A percentile compares a stretch with the other conserved stretches of the same genome.
phyloP scores from a whole-genome alignment of 1,140 invertebrate species.

The Drosophila busckii region DNA sequence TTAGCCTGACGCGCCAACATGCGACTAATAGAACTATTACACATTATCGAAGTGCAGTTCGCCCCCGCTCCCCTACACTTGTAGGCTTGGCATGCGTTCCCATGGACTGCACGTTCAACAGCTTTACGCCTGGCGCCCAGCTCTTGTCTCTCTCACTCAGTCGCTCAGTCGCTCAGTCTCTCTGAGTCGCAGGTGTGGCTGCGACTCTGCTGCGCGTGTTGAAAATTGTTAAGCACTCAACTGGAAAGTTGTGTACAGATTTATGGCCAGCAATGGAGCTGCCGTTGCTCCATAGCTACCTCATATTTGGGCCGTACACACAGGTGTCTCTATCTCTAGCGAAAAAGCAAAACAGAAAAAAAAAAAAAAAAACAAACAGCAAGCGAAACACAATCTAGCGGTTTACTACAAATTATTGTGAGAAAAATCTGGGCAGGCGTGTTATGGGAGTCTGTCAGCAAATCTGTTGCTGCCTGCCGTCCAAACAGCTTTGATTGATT shows the following conservation, averaged over 20 bases:
- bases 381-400: conserved; percentile 54
- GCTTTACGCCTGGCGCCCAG: too few relatives aligned
- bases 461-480: conserved; percentile 26
- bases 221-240: conserved; percentile 51
- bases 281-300: neutral
- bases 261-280: conserved; percentile 46
- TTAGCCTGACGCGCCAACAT: conserved; percentile 68
- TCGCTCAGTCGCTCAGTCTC: conserved; percentile 6
- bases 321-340: conserved; percentile 54
- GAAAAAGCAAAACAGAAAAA: conserved; percentile 28
- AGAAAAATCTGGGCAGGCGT: conserved; percentile 62
- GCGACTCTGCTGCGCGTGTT: conserved; percentile 45
- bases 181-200: conserved; percentile 37
- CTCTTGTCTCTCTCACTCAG: neutral
- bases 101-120: conserved; percentile 42
- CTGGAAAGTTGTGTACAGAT: conserved; percentile 61
- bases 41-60: conserved; percentile 51
- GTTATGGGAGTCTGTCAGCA: conserved; percentile 25
- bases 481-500: conserved; percentile 28
- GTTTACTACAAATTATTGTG: conserved; percentile 71
- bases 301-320: conserved; percentile 42
- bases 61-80: too few relatives aligned
- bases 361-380: too few relatives aligned
- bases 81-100: conserved; percentile 30
- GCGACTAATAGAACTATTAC: conserved; percentile 74